Evolutionary conservation across 2,888 invertebrate species (phyloP).

Genomic region (Masnerella sp.): DNA sequence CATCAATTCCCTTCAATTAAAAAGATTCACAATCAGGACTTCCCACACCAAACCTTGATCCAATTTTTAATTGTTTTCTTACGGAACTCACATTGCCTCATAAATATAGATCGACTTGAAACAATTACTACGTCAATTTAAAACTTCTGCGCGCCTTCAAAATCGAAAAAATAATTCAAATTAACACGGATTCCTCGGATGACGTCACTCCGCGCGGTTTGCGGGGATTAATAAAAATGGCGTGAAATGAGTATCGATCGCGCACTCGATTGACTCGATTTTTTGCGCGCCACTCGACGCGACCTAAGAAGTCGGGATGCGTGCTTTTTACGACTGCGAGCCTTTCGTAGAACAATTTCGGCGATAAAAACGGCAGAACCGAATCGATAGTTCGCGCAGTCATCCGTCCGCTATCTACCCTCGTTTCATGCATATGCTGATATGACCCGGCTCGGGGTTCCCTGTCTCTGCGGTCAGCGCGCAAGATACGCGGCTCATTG

Average conservation of each 20-base stretch:
- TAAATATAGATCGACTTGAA: conserved; percentile 75
- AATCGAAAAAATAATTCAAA: conserved; percentile 54
- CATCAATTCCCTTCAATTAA: too few species aligned
- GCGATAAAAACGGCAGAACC: conserved; percentile 61
- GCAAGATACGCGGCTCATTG: conserved; percentile 58
- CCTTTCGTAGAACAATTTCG: conserved; percentile 43
- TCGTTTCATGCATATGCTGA: conserved; percentile 73
- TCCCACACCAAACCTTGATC: too few species aligned
- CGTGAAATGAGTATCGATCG: conserved; percentile 26
- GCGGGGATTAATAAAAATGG: conserved; percentile 29
- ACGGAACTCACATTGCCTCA: conserved; percentile 63
- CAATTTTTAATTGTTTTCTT: conserved; percentile 25
- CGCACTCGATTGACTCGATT: conserved; percentile 2
- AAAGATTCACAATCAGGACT: too few species aligned
- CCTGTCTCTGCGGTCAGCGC: conserved; percentile 58
- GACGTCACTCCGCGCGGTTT: conserved; percentile 22
- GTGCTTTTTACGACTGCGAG: conserved; percentile 49
- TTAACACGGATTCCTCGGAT: conserved; percentile 47
- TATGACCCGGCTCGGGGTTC: conserved; percentile 64
- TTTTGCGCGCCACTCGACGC: conserved; percentile 1
- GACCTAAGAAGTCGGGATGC: conserved; percentile 16
- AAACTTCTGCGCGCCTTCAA: conserved; percentile 35
- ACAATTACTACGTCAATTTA: conserved; percentile 66
- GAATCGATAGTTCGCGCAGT: conserved; percentile 68
- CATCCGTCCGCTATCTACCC: conserved; percentile 67